Percentiles rank a stretch among this genome's conserved stretches.
These are phyloP conservation scores for Thaumetopoea pityocampa DNA, from an alignment of 1,140 invertebrate species.

Conservation along the genomic window DNA sequence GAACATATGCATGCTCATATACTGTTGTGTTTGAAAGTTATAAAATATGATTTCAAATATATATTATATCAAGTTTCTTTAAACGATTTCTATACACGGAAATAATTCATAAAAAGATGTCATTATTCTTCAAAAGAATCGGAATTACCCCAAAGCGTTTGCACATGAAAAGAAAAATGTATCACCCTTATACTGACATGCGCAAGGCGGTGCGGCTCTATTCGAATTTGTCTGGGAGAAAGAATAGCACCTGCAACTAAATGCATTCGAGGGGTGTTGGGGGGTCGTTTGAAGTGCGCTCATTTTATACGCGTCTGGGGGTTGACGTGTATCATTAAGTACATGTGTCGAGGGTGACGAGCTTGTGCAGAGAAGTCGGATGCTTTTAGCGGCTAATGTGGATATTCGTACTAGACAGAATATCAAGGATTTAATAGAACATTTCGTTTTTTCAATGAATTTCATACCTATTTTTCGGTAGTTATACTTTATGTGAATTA, in stretches of 20 bases:
- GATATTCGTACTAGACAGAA: conserved; percentile 9
- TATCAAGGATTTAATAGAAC: no score
- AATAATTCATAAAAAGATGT: conserved; percentile 23
- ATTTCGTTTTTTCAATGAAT: no score
- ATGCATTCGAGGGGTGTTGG: conserved; percentile 40
- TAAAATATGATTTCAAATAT: no score
- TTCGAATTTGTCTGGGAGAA: conserved; percentile 57
- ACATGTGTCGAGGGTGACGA: conserved; percentile 37
- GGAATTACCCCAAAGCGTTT: conserved; percentile 20
- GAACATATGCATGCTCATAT: no score
- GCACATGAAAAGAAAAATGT: conserved; percentile 21
- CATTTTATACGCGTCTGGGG: conserved; percentile 43
- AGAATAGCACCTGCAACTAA: conserved; percentile 66
- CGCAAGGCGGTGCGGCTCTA: conserved; percentile 37
- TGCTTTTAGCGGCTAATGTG: conserved; percentile 12
- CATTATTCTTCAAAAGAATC: conserved; percentile 33
- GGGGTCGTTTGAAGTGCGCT: conserved; percentile 43
- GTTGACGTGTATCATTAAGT: conserved; percentile 48
- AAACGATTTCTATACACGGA: not conserved
- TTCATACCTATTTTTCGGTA: no score
- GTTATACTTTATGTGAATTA: no score
- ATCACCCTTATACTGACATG: not conserved
- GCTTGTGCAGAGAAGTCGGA: conserved; percentile 11
- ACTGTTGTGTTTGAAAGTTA: no score
- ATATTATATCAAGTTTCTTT: no score